Conservation (phyloP, 2,888 invertebrate species). For the Lepidochitona cinerea region DNA sequence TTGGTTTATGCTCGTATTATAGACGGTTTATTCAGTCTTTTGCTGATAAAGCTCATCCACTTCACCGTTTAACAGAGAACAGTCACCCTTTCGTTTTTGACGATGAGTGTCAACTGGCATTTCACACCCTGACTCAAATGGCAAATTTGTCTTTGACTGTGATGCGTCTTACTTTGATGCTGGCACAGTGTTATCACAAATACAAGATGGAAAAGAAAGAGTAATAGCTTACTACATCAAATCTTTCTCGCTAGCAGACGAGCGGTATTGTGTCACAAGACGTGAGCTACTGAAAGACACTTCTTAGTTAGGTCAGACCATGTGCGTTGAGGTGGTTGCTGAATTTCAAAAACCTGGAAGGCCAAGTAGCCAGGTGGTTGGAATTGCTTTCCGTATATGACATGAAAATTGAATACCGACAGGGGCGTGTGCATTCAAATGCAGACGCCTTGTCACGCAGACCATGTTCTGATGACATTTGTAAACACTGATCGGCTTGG, state of each 20-base stretch:
- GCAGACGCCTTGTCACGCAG: slow-evolving; percentile 27
- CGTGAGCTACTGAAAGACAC: slow-evolving; percentile 24
- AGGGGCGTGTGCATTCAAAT: slow-evolving; percentile 21
- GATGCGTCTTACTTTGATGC: slow-evolving; percentile 25
- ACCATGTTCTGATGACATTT: slow-evolving; percentile 4
- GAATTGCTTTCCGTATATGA: slow-evolving; percentile 20
- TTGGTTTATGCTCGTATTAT: neutral
- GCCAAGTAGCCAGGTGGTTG: slow-evolving; percentile 31
- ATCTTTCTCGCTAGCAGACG: slow-evolving; percentile 20
- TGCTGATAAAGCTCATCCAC: neutral
- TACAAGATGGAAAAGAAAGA: slow-evolving; percentile 18
- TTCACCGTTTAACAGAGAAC: neutral
- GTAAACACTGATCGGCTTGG: neutral
- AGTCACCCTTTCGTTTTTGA: neutral
- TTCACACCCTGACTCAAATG: neutral
- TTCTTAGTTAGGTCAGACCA: slow-evolving; percentile 27
- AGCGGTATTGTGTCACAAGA: slow-evolving; percentile 23
- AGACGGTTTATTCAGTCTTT: neutral
- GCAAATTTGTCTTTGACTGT: slow-evolving; percentile 20
- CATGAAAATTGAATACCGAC: slow-evolving; percentile 16
- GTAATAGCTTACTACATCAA: slow-evolving; percentile 28
- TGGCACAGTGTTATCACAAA: slow-evolving; percentile 25
- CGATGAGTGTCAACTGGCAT: neutral
- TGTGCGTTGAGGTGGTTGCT: slow-evolving; percentile 29
- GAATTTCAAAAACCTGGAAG: slow-evolving; percentile 21